Conservation (phyloP, 2,797 vertebrate genomes). For the Helicolenus hilgendorfi region DNA sequence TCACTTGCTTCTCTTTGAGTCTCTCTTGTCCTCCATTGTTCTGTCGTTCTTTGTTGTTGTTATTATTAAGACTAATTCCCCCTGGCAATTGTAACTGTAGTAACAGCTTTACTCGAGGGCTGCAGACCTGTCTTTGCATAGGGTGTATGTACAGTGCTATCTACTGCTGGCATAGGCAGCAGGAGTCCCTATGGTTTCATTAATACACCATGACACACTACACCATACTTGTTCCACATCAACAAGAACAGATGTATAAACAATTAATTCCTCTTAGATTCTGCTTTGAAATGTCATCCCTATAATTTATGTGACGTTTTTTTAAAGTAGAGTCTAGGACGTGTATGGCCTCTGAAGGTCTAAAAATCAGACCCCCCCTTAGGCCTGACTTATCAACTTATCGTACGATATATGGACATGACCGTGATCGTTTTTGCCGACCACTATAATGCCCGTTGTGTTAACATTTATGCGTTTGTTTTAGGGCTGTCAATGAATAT, state of each 20-base stretch:
- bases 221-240: background rate
- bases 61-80: slow-evolving; percentile 50
- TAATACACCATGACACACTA: slow-evolving; percentile 16
- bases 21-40: background rate
- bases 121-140: slow-evolving; percentile 15
- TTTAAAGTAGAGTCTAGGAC: background rate
- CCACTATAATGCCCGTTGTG: background rate
- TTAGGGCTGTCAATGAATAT: too few relatives aligned
- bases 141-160: background rate
- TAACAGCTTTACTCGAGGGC: slow-evolving; percentile 62
- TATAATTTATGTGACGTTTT: background rate
- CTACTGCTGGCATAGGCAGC: slow-evolving; percentile 14
- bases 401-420: background rate
- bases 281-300: background rate
- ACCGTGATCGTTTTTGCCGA: background rate
- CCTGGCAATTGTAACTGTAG: slow-evolving; percentile 71
- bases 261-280: background rate
- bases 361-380: background rate
- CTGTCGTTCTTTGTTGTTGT: slow-evolving; percentile 15
- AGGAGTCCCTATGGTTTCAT: slow-evolving; percentile 21
- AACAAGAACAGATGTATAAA: background rate
- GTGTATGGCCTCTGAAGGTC: background rate
- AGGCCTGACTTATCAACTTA: background rate
- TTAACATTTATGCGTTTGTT: background rate
- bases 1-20: slow-evolving; percentile 6